These are phyloP conservation scores for Phania funesta DNA, from an alignment of 2,888 invertebrate species.

Conservation along the genomic window DNA sequence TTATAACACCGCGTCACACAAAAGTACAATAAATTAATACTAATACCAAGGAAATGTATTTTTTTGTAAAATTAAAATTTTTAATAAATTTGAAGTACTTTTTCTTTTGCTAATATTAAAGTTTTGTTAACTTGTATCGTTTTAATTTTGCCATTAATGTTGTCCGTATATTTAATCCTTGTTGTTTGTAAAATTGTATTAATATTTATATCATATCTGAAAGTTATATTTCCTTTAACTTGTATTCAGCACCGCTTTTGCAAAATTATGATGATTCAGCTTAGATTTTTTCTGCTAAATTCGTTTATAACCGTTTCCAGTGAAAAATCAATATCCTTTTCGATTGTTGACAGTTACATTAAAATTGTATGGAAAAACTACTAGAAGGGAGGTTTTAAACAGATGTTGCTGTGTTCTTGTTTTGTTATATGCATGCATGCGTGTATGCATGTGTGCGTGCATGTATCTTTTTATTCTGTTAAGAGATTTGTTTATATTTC, in stretches of 20 bases:
- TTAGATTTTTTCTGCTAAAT: conserved; percentile 40
- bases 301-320: conserved; percentile 57
- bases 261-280: conserved; percentile 65
- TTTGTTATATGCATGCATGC: not conserved
- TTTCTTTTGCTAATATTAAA: not conserved
- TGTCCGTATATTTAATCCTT: not conserved
- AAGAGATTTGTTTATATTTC: conserved; percentile 53
- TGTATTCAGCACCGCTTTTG: conserved; percentile 41
- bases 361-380: conserved; percentile 18
- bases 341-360: conserved; percentile 32
- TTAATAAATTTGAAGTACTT: not conserved
- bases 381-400: conserved; percentile 54
- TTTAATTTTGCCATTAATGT: not conserved
- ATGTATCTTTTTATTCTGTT: conserved; percentile 2
- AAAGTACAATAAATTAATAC: not conserved
- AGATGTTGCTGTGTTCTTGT: conserved; percentile 50
- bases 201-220: not conserved
- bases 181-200: conserved; percentile 6
- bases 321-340: conserved; percentile 66
- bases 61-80: not conserved
- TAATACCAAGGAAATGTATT: not conserved
- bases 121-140: not conserved
- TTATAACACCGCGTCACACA: conserved; percentile 7
- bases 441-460: not conserved
- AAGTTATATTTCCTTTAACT: not conserved